These are phyloP conservation scores for Smutsia temminckii DNA, from an alignment of 2,797 vertebrate species.

Conservation along the genomic window DNA sequence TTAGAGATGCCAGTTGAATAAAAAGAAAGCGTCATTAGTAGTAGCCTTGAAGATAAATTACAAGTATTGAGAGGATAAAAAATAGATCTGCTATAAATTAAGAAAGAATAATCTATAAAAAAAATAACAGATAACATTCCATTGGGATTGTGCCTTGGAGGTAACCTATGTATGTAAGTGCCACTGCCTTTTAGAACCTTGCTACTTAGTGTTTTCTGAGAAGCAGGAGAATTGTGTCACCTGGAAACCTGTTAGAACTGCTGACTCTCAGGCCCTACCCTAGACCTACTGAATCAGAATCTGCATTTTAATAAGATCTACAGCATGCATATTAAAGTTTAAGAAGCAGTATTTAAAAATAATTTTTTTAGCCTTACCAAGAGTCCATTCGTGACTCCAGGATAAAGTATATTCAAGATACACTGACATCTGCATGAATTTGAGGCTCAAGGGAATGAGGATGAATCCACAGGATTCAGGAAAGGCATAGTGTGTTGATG, in stretches of 20 bases:
- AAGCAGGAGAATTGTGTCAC: not conserved
- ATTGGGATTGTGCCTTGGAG: conserved; percentile 17
- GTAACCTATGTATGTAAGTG: not conserved
- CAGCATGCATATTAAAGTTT: conserved; percentile 24
- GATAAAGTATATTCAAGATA: conserved; percentile 26
- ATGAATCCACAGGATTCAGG: not conserved
- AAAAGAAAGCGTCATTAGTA: conserved; percentile 6
- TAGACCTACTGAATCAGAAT: conserved; percentile 28
- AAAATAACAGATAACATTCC: not conserved
- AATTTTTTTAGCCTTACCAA: not conserved
- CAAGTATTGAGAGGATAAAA: conserved; percentile 21
- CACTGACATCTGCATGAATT: not conserved
- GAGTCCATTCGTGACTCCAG: not conserved
- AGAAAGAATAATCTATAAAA: conserved; percentile 14
- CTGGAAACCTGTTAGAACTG: not conserved
- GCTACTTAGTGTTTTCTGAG: conserved; percentile 16
- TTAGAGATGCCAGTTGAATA: conserved; percentile 39
- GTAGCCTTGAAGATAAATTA: conserved; percentile 47
- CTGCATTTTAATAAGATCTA: conserved; percentile 34
- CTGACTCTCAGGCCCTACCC: not conserved
- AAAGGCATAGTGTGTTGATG: not conserved
- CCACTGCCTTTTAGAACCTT: conserved; percentile 3
- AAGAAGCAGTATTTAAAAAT: conserved; percentile 42
- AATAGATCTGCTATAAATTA: conserved; percentile 21
- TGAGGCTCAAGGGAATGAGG: conserved; percentile 11